Conservation (phyloP, 1,140 invertebrate genomes). For the Lasioglossum baleicum region DNA sequence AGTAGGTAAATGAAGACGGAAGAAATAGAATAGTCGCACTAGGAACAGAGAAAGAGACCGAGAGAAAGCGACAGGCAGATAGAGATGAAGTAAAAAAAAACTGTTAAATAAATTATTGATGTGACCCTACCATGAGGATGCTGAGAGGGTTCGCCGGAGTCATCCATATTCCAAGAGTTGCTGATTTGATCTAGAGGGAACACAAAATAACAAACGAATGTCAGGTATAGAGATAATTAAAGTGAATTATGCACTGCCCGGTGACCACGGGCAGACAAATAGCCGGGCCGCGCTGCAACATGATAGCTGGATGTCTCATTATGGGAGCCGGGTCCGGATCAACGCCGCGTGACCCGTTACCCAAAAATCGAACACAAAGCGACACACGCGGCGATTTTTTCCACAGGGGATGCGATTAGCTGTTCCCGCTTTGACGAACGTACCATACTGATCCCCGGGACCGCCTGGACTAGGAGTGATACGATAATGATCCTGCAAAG, state of each 20-base stretch:
- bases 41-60: not conserved
- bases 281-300: slow-evolving; percentile 16
- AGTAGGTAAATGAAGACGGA: not conserved
- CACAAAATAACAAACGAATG: slow-evolving; percentile 49
- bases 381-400: not conserved
- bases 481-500: slow-evolving; percentile 85
- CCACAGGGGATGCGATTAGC: too few relatives aligned
- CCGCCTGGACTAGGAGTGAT: slow-evolving; percentile 86
- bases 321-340: not conserved
- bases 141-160: slow-evolving; percentile 75
- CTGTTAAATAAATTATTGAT: slow-evolving; percentile 56
- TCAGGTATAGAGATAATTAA: slow-evolving; percentile 51
- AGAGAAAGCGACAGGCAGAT: not conserved
- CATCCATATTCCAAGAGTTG: slow-evolving; percentile 77
- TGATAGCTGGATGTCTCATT: slow-evolving; percentile 35
- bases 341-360: not conserved
- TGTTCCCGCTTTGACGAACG: not conserved
- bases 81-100: not conserved
- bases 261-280: slow-evolving; percentile 16
- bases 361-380: not conserved
- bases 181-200: slow-evolving; percentile 74
- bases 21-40: too few relatives aligned
- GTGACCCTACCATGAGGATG: slow-evolving; percentile 71
- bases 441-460: slow-evolving; percentile 84
- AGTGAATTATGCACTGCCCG: slow-evolving; percentile 54